Percentiles rank a stretch among this genome's conserved stretches.
phyloP scores from a whole-genome alignment of 2,888 invertebrate species.

The Pollenia angustigena region DNA sequence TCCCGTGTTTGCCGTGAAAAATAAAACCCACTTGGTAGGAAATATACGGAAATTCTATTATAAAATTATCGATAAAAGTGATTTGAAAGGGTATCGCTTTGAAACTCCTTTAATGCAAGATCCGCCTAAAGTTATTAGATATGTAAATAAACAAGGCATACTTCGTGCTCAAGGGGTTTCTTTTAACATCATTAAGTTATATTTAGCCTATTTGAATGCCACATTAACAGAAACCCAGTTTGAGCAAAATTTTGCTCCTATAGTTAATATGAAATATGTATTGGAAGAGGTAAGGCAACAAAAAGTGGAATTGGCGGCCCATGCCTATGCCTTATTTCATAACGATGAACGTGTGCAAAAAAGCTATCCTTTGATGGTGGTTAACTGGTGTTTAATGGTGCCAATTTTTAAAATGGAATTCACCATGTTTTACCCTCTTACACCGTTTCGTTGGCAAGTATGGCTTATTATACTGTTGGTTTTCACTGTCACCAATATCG shows the following conservation, averaged over 20 bases:
- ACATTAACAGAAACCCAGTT: constrained; percentile 73
- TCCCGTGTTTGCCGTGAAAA: constrained; percentile 33
- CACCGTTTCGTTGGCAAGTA: constrained; percentile 77
- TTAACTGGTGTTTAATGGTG: constrained; percentile 81
- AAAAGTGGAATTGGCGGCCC: constrained; percentile 76
- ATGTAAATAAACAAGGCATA: constrained; percentile 15
- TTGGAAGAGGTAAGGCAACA: constrained; percentile 77
- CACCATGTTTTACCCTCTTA: constrained; percentile 77
- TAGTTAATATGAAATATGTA: constrained; percentile 78
- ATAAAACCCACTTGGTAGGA: constrained; percentile 49
- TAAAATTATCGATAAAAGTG: constrained; percentile 43
- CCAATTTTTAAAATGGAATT: constrained; percentile 78
- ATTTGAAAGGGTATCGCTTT: constrained; percentile 77
- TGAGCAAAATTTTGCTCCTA: constrained; percentile 72
- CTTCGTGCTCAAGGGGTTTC: constrained; percentile 67
- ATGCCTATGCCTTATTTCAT: constrained; percentile 79
- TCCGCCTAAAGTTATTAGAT: constrained; percentile 77
- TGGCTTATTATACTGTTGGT: constrained; percentile 76
- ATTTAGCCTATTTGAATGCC: constrained; percentile 76
- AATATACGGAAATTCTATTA: constrained; percentile 37
- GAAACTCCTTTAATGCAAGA: constrained; percentile 78
- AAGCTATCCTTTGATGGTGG: constrained; percentile 79
- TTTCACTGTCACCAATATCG: constrained; percentile 58
- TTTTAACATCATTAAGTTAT: constrained; percentile 73
- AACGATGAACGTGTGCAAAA: constrained; percentile 77